Base-by-base conservation (phyloP, 2,113 vertebrate genomes). In the Sinosuthora webbiana region DNA sequence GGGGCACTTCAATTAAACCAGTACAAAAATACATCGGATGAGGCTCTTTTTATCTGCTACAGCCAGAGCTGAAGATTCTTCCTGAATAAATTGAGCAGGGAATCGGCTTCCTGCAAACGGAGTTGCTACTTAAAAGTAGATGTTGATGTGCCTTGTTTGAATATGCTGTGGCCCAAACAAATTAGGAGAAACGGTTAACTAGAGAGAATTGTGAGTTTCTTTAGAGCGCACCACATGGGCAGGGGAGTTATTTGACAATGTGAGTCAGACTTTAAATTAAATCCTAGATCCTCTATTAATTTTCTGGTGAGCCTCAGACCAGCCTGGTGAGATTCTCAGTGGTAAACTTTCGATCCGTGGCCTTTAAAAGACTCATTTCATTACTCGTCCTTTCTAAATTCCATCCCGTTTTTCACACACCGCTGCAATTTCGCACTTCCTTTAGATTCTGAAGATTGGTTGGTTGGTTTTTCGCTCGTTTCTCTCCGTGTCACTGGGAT, bases 401-500 rank as follows among this genome's bases (percentile, higher is more conserved):
- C 39, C 3, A 5, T 22, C 7, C 18, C 2, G 6, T 10, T 52
- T 56, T 39, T 25, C 11, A 5, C 39, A 7, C 35, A 15, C 22
- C 15, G 2, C 5, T 8, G 14, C 12, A 9, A 27, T 65, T 73
- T 30, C 15, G 15, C 80, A 8, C 31, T 50, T 39, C 15, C 52
- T 75, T 44, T 22, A 64, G 31, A 31, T 2, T 7, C 23, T 4
- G 22, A 14, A 35, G n/a, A 13, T 13, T 4, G 13, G 39, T 42
- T 15, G 37, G 44, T 17, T 3, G 39, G 2, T 21, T 59, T 39
- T 30, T 20, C 41, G 9, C 31, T 35, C 0, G 13, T 23, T 19
- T 13, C 45, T 15, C 19, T 39, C 6, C 27, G 7, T 0, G 22
- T 9, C 28, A 5, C 5, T 4, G 20, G 28, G 7, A 8, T 0